Conservation (phyloP, 2,797 vertebrate genomes). For the Petrocephalus schoutedeni region DNA sequence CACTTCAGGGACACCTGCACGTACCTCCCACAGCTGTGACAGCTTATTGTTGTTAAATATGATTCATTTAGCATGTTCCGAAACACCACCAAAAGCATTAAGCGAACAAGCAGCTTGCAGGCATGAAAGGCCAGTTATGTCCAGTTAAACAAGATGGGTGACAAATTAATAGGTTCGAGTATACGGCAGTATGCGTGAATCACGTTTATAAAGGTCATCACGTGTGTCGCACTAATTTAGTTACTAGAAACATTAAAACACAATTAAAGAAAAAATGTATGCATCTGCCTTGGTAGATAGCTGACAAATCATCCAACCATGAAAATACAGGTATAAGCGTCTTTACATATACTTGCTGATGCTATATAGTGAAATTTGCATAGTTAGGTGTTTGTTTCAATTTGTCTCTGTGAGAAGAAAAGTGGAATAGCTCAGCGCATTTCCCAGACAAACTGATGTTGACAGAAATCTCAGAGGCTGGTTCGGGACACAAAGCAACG, state of each 20-base stretch:
- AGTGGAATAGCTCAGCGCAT: not conserved
- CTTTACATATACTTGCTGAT: not conserved
- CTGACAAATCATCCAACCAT: not conserved
- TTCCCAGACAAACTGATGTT: not conserved
- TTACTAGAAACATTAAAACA: constrained; percentile 1
- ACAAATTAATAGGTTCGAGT: constrained; percentile 27
- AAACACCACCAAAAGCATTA: constrained; percentile 34
- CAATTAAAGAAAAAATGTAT: not conserved
- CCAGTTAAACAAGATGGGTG: constrained; percentile 19
- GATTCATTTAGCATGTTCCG: constrained; percentile 41
- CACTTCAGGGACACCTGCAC: constrained; percentile 24
- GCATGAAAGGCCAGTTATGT: not conserved
- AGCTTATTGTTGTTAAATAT: constrained; percentile 41
- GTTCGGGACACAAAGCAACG: not conserved
- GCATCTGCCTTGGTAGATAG: not conserved
- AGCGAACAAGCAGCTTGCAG: constrained; percentile 21
- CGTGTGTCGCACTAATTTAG: constrained; percentile 28
- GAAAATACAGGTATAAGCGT: not conserved
- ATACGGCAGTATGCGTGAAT: constrained; percentile 32
- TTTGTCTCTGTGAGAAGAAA: not conserved
- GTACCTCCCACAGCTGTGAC: constrained; percentile 37
- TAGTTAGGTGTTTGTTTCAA: not conserved
- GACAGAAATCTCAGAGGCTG: constrained; percentile 13
- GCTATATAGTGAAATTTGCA: not conserved
- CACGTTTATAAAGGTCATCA: constrained; percentile 38